Evolutionary conservation across 2,113 vertebrate species (phyloP).

Genomic region (Trichomycterus rosablanca): DNA sequence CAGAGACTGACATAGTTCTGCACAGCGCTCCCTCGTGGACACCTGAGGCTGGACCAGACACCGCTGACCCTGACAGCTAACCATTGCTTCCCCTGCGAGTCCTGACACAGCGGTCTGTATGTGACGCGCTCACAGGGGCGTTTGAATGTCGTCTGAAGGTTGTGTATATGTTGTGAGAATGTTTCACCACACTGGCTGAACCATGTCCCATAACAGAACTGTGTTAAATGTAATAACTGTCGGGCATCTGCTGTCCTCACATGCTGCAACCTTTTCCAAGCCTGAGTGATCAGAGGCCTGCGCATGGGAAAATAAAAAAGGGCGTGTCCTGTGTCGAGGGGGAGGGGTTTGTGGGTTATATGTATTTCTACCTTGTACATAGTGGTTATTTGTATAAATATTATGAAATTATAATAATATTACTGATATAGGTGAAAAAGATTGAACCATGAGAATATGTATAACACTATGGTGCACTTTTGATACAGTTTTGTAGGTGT

Average conservation of each 20-base stretch:
- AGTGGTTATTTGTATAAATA: conserved; percentile 85
- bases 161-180: conserved; percentile 52
- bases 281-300: conserved; percentile 49
- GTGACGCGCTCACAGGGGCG: conserved; percentile 49
- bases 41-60: conserved; percentile 30
- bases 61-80: conserved; percentile 7
- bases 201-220: conserved; percentile 33
- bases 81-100: conserved; percentile 33
- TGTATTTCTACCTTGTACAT: conserved; percentile 86
- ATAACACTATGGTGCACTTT: conserved; percentile 84
- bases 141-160: conserved; percentile 55
- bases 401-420: conserved; percentile 67
- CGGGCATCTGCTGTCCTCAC: conserved; percentile 33
- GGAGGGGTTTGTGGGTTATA: conserved; percentile 50
- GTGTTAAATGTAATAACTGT: conserved; percentile 34
- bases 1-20: conserved; percentile 77
- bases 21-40: conserved; percentile 30
- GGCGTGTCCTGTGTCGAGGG: conserved; percentile 25
- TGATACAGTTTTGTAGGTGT: conserved; percentile 85
- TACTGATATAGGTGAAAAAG: conserved; percentile 56
- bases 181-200: conserved; percentile 37
- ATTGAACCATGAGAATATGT: conserved; percentile 69
- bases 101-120: conserved; percentile 35
- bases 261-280: conserved; percentile 43
- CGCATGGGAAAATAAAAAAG: conserved; percentile 40